Evolutionary conservation across 2,797 vertebrate genomes (phyloP).

Genomic region (Hemibagrus guttatus): DNA sequence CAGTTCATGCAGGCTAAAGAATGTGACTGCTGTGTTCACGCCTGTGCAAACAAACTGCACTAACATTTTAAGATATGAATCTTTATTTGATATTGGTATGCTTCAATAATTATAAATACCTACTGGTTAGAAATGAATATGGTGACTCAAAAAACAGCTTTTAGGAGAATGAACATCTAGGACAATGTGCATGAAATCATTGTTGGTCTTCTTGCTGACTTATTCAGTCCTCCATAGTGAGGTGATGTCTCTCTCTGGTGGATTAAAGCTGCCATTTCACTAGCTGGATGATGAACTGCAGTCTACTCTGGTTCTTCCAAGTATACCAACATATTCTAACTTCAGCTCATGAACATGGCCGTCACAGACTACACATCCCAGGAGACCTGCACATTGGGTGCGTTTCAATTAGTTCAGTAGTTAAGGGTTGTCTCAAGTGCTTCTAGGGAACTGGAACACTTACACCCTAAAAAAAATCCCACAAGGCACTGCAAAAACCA

Average conservation of each 20-base stretch:
- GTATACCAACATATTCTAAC: neutral
- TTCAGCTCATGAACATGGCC: too few relatives aligned
- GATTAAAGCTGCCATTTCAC: slow-evolving; percentile 46
- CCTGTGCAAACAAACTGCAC: neutral
- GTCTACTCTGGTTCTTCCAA: neutral
- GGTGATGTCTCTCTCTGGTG: slow-evolving; percentile 54
- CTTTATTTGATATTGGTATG: neutral
- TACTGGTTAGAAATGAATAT: neutral
- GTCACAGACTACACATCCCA: too few relatives aligned
- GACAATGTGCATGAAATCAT: neutral
- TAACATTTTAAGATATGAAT: neutral
- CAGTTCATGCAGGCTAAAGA: neutral
- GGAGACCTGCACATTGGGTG: too few relatives aligned
- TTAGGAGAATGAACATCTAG: neutral
- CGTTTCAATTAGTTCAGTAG: too few relatives aligned
- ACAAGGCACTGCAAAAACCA: too few relatives aligned
- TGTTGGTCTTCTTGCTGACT: neutral
- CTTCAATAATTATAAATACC: neutral
- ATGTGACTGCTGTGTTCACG: neutral
- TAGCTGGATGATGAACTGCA: neutral
- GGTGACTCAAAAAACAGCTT: neutral
- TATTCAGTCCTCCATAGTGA: neutral
- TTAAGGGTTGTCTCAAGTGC: too few relatives aligned
- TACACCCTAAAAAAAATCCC: too few relatives aligned
- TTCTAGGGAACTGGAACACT: too few relatives aligned